phyloP scores from a whole-genome alignment of 2,113 vertebrate genomes.

The Callipepla squamata region DNA sequence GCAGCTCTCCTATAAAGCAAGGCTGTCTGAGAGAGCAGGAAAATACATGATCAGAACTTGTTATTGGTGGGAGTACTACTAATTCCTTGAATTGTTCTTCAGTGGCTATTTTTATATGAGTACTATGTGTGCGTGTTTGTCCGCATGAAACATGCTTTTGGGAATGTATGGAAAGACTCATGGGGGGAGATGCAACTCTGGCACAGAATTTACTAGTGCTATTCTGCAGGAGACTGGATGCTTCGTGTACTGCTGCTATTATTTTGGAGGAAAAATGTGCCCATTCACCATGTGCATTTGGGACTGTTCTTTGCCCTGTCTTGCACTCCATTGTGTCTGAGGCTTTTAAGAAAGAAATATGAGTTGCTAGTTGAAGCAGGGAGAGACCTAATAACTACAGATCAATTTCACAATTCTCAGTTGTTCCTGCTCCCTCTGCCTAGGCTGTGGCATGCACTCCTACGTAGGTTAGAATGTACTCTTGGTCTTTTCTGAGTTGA shows the following conservation, averaged over 20 bases:
- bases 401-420: not conserved
- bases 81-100: not conserved
- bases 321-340: accelerated
- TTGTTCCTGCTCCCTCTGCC: not conserved
- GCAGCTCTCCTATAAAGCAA: not conserved
- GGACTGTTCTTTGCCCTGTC: not conserved
- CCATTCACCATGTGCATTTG: not conserved
- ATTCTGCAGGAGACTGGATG: not conserved
- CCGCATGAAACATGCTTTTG: not conserved
- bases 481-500: not conserved
- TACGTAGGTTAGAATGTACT: not conserved
- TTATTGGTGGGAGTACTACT: not conserved
- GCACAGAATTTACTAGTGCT: not conserved
- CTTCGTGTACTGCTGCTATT: not conserved
- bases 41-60: not conserved
- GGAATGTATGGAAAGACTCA: accelerated
- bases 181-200: not conserved
- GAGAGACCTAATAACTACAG: not conserved
- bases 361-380: not conserved
- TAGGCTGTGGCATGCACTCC: not conserved
- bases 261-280: not conserved
- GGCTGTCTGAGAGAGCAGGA: accelerated
- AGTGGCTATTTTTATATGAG: not conserved
- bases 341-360: not conserved
- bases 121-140: not conserved